Percentiles rank a stretch among this genome's conserved stretches.
These are phyloP conservation scores for Drosophila lacteicornis DNA, from an alignment of 1,140 invertebrate species.

Conservation along the genomic window DNA sequence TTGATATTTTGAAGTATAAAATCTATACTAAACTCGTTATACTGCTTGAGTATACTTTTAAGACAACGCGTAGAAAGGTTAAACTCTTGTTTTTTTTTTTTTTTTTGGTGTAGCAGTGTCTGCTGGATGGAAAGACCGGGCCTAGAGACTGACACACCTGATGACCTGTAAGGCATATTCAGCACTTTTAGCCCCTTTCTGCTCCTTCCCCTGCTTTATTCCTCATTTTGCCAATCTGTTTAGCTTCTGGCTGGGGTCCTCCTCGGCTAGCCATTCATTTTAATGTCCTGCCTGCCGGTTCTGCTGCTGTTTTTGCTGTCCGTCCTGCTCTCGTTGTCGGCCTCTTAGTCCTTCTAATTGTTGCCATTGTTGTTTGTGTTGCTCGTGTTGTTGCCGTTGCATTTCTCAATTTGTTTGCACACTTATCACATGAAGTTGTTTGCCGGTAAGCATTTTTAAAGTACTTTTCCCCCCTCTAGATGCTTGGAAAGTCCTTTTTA, in stretches of 20 bases:
- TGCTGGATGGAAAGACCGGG: not conserved
- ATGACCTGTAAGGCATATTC: constrained; percentile 58
- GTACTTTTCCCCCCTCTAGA: constrained; percentile 42
- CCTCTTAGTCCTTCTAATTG: constrained; percentile 25
- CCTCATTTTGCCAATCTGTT: constrained; percentile 45
- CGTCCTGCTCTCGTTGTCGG: not conserved
- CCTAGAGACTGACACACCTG: constrained; percentile 27
- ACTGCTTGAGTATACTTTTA: too few relatives aligned
- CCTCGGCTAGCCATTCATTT: constrained; percentile 34
- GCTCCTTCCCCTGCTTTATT: not conserved
- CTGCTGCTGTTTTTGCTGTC: not conserved
- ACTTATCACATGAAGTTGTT: constrained; percentile 57
- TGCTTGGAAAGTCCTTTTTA: constrained; percentile 21
- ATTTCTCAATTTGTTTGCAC: constrained; percentile 78
- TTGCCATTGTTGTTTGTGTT: constrained; percentile 5
- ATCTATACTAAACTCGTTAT: too few relatives aligned
- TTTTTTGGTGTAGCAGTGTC: not conserved
- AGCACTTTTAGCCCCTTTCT: constrained; percentile 58
- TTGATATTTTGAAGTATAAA: too few relatives aligned
- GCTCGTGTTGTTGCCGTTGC: constrained; percentile 45
- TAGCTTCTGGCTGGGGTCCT: constrained; percentile 19
- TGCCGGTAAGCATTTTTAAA: constrained; percentile 21
- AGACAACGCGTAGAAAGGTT: too few relatives aligned
- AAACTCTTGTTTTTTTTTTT: too few relatives aligned
- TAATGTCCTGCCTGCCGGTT: constrained; percentile 38